These are phyloP conservation scores for Trididemnum nubilum DNA, from an alignment of 23 tunicate genomes.

Conservation along the genomic window DNA sequence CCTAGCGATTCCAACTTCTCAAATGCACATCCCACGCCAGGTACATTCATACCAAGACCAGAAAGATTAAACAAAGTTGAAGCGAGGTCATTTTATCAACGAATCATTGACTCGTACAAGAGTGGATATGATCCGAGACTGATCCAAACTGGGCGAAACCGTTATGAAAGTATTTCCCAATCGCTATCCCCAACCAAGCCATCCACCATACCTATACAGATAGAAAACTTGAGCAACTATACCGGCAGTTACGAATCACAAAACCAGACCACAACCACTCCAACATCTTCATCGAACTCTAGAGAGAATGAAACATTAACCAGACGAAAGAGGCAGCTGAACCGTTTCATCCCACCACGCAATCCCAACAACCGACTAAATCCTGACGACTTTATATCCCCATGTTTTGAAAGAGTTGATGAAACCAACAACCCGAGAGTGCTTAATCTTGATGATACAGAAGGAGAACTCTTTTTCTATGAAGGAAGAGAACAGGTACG, in stretches of 20 bases:
- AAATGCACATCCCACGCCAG: too few species aligned
- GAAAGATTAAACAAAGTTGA: too few species aligned
- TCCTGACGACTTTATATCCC: conserved; percentile 14
- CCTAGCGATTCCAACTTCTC: too few species aligned
- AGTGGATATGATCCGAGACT: too few species aligned
- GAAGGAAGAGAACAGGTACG: conserved; percentile 55
- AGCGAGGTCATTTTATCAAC: too few species aligned
- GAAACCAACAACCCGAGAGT: conserved; percentile 43
- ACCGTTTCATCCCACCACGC: not conserved
- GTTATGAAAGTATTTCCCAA: too few species aligned
- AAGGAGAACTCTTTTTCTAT: conserved; percentile 58
- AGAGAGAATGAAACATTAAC: not conserved
- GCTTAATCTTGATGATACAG: conserved; percentile 25
- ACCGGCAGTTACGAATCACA: not conserved
- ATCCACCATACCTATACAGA: not conserved
- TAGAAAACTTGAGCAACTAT: not conserved
- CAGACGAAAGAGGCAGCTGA: not conserved
- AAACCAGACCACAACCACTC: not conserved
- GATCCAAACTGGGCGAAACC: too few species aligned
- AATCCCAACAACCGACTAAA: not conserved
- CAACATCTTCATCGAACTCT: not conserved
- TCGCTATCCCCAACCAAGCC: too few species aligned
- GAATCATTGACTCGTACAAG: too few species aligned
- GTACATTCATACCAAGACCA: too few species aligned
- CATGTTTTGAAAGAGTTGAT: conserved; percentile 35